Percentiles rank a stretch among this genome's conserved stretches.
Evolutionary conservation across 2,113 vertebrate species (phyloP).

Genomic region (Stictonetta naevosa): DNA sequence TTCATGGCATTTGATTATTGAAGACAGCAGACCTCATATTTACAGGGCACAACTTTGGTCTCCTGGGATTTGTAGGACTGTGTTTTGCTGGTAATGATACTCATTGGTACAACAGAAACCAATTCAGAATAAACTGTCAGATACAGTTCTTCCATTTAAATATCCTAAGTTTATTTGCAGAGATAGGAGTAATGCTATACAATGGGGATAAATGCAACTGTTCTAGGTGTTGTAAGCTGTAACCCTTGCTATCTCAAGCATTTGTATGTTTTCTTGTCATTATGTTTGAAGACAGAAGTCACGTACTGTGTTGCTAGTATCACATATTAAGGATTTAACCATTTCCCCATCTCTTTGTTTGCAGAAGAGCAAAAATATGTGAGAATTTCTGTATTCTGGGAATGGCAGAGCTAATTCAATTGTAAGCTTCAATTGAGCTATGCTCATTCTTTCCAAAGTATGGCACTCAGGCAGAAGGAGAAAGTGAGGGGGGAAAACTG

Average conservation of each 20-base stretch:
- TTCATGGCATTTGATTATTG: constrained; percentile 1
- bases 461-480: neutral
- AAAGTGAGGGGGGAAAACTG: neutral
- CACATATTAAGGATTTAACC: neutral
- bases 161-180: constrained; percentile 38
- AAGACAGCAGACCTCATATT: neutral
- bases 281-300: neutral
- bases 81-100: constrained; percentile 3
- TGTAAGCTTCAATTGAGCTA: neutral
- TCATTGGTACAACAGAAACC: constrained; percentile 20
- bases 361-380: neutral
- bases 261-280: neutral
- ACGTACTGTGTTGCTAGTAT: neutral
- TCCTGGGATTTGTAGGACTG: neutral
- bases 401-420: neutral
- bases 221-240: neutral
- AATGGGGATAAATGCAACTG: neutral
- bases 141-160: constrained; percentile 42
- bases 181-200: neutral
- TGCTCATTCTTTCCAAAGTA: neutral
- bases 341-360: neutral
- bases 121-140: constrained; percentile 39
- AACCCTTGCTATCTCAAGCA: neutral
- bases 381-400: neutral
- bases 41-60: neutral